Base-by-base conservation (phyloP, 2,888 invertebrate species). In the Caenorhabditis sp. region DNA sequence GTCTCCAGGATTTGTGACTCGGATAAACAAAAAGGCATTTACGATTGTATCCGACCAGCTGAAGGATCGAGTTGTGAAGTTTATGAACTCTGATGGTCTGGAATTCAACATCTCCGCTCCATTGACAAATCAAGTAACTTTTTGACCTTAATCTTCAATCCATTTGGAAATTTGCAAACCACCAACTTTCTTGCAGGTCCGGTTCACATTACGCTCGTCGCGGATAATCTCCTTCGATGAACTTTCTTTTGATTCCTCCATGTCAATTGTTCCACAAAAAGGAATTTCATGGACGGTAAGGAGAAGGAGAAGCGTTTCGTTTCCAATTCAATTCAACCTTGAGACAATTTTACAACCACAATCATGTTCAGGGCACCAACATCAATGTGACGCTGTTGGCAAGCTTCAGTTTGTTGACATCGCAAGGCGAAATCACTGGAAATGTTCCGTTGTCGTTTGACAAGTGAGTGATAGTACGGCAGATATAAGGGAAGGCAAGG, bases 401-500 rank as follows among this genome's bases (percentile, higher is more conserved):
- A 40, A 83, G 83, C 47, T 90, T 89, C 78, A 81, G 76, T 40
- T 68, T 91, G 53, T 60, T 81, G 67, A 86, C 89, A 47, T 74
- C 88, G 8, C 83, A 85, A 56, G 89, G 88, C 22, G 89, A 89
- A 68, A 82, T 90, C 77, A 87, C 83, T 20, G 90, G 91, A 61
- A 80, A 84, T 51, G 91, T 90, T 20, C 91, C 90, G 61, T 83
- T 90, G 40, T 88, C 89, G 15, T 89, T 91, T 74, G 90, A 91
- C 74, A 86, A 86, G 88, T 88, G 44, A 58, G 80, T 82, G 61
- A 51, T 60, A 64, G 74, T 74, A 71, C n/a, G 61, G 20, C 28
- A n/a, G 50, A 60, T 26, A 26, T 11, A 20, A 24, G 1, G 24
- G 26, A 47, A 26, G 32, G 28, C 11, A 40, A 22, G 20, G 62